Base-by-base conservation (phyloP, 30 jellyfish, hydroid and myxozoan genomes). In the Hydractinia symbiolongicarpus region DNA sequence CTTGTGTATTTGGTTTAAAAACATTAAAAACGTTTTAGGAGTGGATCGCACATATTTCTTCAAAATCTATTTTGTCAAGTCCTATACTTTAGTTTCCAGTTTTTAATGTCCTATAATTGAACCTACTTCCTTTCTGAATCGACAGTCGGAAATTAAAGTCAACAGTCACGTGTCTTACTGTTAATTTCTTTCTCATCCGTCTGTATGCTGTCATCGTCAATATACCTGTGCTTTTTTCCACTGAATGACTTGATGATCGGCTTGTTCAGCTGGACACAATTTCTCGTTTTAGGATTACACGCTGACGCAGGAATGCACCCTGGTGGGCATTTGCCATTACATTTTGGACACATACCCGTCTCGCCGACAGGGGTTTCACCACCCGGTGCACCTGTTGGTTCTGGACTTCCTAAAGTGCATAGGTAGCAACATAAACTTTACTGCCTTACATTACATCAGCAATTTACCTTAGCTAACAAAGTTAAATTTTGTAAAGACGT, bases 201-300 rank as follows among this genome's bases (percentile, higher is more conserved):
- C 4, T 50, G n/a, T 15, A 11, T 61, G 9, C 19, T 50, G 13
- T 19, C 40, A 60, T 77, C 66, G 16, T 64, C 85, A 9, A 13
- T 64, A 16, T 17, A 10, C 15, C 40, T 6, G 6, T 44, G 55
- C 61, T 77, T 60, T 54, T 15, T 72, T 1, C 81, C 54, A 72
- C 61, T 55, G 30, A 77, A 77, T 5, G 85, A 53, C 44, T 77
- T 77, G 11, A 77, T n/a, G 16, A 77, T 10, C 1, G 73, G 77
- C 5, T 53, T 44, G 9, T 14, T 64, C 17, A 57, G 73, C 51
- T 54, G 40, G 30, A 77, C 66, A 55, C 85, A 77, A 30, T 77
- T 77, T 77, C 85, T n/a, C 5, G 73, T 64, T 60, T 55, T 77
- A 4, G 85, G 85, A 77, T 77, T 77, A 77, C 85, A 77, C 44